Base-by-base conservation (phyloP, 2,113 vertebrate species). In the Campylomormyrus numenius region DNA sequence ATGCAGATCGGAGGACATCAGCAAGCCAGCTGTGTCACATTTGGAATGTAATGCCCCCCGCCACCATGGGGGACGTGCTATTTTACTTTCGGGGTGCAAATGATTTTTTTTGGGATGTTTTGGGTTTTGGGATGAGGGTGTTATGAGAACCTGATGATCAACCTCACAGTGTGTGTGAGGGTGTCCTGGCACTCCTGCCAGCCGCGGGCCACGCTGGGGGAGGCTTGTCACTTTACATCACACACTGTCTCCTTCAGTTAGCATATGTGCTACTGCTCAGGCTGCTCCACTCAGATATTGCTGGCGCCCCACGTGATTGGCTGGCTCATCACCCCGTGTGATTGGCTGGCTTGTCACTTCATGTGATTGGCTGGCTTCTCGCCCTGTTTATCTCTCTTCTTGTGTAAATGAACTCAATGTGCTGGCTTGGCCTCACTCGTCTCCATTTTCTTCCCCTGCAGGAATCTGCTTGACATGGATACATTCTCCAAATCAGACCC, bases 401-500 rank as follows among this genome's bases (percentile, higher is more conserved):
- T 45, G 39, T 85, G 83, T 48, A 80, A 19, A 80, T 80, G 17
- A 80, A 80, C 3, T 39, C 35, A 17, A 0, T 85, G 17, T 85
- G 83, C 45, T 46, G 8, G 39, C 39, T 46, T 46, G 42, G 39
- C 83, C 83, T 85, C 45, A 46, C 83, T 8, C 83, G 85, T 88
- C 56, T 93, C 27, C 92, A 45, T 27, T 45, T 3, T 0, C 84
- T 24, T 90, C 35, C 19, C 3, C 77, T 86, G 31, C 94, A 96
- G 96, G 94, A 96, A 96, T 92, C 95, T 96, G 56, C 96, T 99
- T 93, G 98, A 99, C 95, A 97, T 96, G 95, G 98, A 99, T 94
- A 99, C 98, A 0, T 98, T 98, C 96, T 98, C 97, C 93, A 98
- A 98, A 94, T 98, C 97, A 88, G 97, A 98, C 95, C 97, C 97